Percentiles rank a stretch among this genome's conserved stretches.
Evolutionary conservation across 2,797 vertebrate genomes (phyloP).

Genomic region (Ibycter americanus): DNA sequence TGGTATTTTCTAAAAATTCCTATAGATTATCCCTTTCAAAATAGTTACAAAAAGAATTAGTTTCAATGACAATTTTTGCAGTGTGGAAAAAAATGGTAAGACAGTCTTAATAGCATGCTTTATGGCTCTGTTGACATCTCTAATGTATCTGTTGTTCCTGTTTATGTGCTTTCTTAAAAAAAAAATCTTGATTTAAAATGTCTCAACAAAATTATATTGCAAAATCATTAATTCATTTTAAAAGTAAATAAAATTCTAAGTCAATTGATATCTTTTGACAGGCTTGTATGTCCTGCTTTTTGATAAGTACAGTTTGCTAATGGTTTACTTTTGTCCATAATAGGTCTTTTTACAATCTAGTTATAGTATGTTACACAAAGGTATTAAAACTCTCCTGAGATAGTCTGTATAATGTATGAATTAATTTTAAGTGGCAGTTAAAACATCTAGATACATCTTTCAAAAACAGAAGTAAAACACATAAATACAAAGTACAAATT

Average conservation of each 20-base stretch:
- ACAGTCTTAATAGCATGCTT: background rate
- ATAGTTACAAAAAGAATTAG: background rate
- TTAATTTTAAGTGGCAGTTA: background rate
- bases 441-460: background rate
- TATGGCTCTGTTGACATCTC: background rate
- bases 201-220: background rate
- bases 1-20: background rate
- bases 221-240: background rate
- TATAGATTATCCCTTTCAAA: background rate
- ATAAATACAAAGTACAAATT: background rate
- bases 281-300: background rate
- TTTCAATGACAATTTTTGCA: background rate
- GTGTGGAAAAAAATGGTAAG: background rate
- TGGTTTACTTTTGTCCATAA: background rate
- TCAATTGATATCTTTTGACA: background rate
- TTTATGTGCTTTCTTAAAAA: background rate
- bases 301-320: background rate
- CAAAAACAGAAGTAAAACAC: background rate
- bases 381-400: background rate
- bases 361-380: background rate
- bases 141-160: background rate
- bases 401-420: background rate
- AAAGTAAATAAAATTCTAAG: background rate
- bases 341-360: background rate
- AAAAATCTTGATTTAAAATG: background rate